phyloP scores from a whole-genome alignment of 2,113 vertebrate genomes.

The Oxygymnocypris stewartii region DNA sequence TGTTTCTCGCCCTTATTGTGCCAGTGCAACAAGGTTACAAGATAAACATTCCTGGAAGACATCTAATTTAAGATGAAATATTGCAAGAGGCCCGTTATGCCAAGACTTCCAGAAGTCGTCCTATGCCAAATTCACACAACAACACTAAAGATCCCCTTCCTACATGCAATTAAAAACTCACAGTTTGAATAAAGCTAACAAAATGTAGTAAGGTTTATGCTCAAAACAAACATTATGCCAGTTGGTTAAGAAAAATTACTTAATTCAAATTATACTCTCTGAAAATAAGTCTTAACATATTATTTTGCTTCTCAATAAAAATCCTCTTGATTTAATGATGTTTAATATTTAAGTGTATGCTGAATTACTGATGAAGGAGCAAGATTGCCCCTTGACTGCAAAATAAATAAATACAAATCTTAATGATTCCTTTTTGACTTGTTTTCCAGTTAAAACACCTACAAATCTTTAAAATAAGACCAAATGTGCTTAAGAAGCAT shows the following conservation, averaged over 20 bases:
- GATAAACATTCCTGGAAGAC: conserved; percentile 32
- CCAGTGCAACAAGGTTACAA: conserved; percentile 22
- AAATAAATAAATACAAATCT: background rate
- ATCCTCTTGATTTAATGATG: background rate
- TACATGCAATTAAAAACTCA: background rate
- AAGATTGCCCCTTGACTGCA: background rate
- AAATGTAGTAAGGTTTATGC: background rate
- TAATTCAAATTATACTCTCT: background rate
- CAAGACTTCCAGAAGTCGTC: conserved; percentile 10
- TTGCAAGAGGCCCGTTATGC: background rate
- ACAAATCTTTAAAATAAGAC: background rate
- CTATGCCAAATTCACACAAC: background rate
- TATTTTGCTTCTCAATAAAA: background rate
- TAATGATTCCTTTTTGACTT: background rate
- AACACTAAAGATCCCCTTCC: background rate
- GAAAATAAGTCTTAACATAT: background rate
- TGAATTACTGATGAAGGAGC: background rate
- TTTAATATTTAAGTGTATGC: background rate
- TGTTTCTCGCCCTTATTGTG: background rate
- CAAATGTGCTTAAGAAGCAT: background rate
- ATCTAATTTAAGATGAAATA: conserved; percentile 26
- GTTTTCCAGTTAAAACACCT: background rate
- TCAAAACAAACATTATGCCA: background rate
- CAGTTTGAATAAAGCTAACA: background rate
- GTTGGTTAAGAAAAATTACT: background rate